A percentile compares a stretch with the other conserved stretches of the same genome.
These are phyloP conservation scores for Calidris pygmaea DNA, from an alignment of 2,113 vertebrate species.

Conservation along the genomic window DNA sequence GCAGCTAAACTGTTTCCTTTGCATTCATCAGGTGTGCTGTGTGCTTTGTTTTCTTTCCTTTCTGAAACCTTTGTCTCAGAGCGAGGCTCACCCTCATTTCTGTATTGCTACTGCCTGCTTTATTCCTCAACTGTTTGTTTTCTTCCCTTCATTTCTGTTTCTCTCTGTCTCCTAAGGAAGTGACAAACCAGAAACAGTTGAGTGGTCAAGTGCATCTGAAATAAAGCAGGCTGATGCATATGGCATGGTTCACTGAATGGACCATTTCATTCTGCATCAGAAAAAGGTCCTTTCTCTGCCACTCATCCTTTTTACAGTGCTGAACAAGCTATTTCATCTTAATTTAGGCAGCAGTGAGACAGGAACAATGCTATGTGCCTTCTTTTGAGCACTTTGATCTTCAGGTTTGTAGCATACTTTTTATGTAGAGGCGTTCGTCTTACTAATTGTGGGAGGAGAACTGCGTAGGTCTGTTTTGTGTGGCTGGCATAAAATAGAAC, in stretches of 20 bases:
- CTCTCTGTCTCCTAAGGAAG: background rate
- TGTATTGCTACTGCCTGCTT: background rate
- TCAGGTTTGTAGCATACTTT: background rate
- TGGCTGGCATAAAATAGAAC: background rate
- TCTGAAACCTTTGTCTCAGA: background rate
- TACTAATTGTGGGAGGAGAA: background rate
- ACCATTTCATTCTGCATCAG: background rate
- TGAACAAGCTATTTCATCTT: background rate
- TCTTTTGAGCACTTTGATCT: background rate
- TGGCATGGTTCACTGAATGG: background rate
- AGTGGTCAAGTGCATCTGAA: slow-evolving; percentile 21
- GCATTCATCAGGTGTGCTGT: background rate
- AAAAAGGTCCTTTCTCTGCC: background rate
- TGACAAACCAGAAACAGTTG: slow-evolving; percentile 42
- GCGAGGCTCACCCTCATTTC: background rate
- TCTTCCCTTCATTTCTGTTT: background rate
- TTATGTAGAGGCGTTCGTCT: background rate
- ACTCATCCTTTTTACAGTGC: background rate
- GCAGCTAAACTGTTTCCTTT: background rate
- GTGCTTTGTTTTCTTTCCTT: background rate
- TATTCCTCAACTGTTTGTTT: background rate
- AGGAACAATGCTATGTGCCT: background rate
- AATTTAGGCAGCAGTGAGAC: background rate
- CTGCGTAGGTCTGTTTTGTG: background rate
- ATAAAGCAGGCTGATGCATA: slow-evolving; percentile 12